Evolutionary conservation across 2,113 vertebrate species (phyloP).

Genomic region (Salminus brasiliensis): DNA sequence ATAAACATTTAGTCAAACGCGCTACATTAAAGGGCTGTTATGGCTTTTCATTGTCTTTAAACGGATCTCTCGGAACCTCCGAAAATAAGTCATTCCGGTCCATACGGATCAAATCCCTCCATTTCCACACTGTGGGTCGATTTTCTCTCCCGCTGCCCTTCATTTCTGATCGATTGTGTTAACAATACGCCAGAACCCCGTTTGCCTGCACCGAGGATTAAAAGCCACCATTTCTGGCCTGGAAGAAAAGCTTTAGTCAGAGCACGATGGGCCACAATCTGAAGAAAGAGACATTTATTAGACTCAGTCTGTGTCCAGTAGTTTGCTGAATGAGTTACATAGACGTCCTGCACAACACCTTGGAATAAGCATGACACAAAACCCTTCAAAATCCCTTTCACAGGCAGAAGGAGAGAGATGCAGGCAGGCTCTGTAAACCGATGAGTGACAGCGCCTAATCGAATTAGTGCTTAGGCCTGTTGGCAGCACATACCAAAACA

Average conservation of each 20-base stretch:
- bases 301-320: neutral
- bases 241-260: neutral
- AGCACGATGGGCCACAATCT: neutral
- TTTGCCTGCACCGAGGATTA: neutral
- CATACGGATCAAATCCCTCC: neutral
- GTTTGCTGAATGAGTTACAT: neutral
- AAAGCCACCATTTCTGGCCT: neutral
- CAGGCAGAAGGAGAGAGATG: neutral
- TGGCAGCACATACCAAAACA: neutral
- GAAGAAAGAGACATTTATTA: neutral
- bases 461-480: slow-evolving; percentile 1
- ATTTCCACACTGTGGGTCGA: neutral
- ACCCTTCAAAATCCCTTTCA: neutral
- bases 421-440: neutral
- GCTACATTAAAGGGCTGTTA: fast-evolving
- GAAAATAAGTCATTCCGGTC: neutral
- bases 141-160: neutral
- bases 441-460: neutral
- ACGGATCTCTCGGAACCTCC: neutral
- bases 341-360: neutral
- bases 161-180: no score
- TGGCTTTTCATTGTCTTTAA: neutral
- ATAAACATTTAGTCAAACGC: no score
- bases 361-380: neutral
- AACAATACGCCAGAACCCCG: neutral